phyloP scores from a whole-genome alignment of 2,888 invertebrate species.

The Drosophila lutescens region DNA sequence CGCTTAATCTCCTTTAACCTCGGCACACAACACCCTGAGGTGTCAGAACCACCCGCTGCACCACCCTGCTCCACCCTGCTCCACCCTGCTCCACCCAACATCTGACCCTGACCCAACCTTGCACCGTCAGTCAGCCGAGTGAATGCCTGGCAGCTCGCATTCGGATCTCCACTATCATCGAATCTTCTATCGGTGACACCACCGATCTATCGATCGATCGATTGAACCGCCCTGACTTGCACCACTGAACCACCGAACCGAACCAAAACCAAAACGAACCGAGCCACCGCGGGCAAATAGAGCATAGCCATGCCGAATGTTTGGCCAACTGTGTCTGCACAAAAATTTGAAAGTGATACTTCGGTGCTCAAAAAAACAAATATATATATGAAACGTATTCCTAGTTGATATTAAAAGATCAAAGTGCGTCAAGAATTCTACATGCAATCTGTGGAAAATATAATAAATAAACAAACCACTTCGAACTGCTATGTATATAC shows the following conservation, averaged over 20 bases:
- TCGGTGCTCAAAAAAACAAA: not conserved
- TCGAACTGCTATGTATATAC: too few relatives aligned
- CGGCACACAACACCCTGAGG: conserved; percentile 15
- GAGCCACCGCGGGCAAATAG: conserved; percentile 52
- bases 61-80: conserved; percentile 2
- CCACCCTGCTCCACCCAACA: conserved; percentile 7
- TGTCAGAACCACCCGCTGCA: conserved; percentile 21
- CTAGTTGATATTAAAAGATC: not conserved
- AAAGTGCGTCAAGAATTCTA: not conserved
- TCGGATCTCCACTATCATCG: conserved; percentile 7
- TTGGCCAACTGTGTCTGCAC: conserved; percentile 70
- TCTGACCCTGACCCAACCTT: conserved; percentile 40
- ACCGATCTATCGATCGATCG: not conserved
- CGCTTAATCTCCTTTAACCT: conserved; percentile 15
- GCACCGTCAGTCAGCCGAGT: conserved; percentile 30
- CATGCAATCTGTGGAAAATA: too few relatives aligned
- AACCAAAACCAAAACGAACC: conserved; percentile 4
- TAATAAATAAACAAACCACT: too few relatives aligned
- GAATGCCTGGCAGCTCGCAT: conserved; percentile 15
- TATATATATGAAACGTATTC: not conserved
- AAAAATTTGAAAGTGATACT: conserved; percentile 61
- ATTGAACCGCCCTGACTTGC: conserved; percentile 14
- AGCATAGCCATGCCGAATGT: conserved; percentile 65
- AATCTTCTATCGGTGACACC: conserved; percentile 20
- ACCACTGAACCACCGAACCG: conserved; percentile 23